These are phyloP conservation scores for Myiothlypis coronata DNA, from an alignment of 2,797 vertebrate species.

Conservation along the genomic window DNA sequence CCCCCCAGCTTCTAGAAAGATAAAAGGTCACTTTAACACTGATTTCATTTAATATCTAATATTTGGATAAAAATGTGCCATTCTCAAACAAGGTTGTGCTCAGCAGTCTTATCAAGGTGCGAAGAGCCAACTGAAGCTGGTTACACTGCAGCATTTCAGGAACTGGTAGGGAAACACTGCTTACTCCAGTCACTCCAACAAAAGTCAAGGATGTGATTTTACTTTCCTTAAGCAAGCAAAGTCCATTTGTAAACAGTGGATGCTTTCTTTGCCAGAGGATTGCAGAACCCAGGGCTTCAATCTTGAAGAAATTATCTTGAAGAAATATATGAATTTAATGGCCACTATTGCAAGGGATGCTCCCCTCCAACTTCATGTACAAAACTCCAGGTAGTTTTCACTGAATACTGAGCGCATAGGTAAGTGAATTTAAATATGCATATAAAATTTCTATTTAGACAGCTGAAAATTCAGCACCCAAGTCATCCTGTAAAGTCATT, in stretches of 20 bases:
- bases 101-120: slow-evolving; percentile 45
- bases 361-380: background rate
- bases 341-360: background rate
- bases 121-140: background rate
- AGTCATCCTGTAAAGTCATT: slow-evolving; percentile 41
- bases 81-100: slow-evolving; percentile 60
- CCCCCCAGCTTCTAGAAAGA: slow-evolving; percentile 72
- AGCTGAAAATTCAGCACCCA: slow-evolving; percentile 21
- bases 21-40: slow-evolving; percentile 84
- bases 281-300: background rate
- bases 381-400: background rate
- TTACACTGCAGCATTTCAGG: background rate
- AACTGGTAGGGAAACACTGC: background rate
- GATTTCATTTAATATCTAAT: slow-evolving; percentile 58
- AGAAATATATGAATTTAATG: background rate
- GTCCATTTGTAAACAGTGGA: background rate
- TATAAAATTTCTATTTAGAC: background rate
- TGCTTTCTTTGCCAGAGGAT: background rate
- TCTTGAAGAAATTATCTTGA: background rate
- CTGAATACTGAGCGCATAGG: background rate
- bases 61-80: slow-evolving; percentile 68
- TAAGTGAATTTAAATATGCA: background rate
- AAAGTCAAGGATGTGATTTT: background rate
- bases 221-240: background rate
- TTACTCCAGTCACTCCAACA: background rate